Conservation (phyloP, 2,888 invertebrate species). For the Ferdinandea cuprea region DNA sequence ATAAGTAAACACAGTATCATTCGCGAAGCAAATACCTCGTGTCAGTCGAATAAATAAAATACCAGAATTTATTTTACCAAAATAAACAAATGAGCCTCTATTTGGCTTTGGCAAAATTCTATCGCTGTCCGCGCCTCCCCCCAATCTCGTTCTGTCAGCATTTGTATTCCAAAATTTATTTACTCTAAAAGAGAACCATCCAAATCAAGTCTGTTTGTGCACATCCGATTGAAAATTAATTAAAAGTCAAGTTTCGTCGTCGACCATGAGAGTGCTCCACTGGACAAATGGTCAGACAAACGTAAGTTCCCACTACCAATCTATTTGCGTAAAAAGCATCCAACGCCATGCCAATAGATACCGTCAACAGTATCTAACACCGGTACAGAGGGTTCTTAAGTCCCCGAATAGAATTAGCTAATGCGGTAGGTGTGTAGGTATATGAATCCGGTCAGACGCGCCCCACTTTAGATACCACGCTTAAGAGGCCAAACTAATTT, state of each 20-base stretch:
- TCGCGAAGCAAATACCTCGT: slow-evolving; percentile 51
- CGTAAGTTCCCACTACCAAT: slow-evolving; percentile 21
- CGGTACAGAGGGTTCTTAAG: slow-evolving; percentile 1
- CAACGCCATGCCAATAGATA: background rate
- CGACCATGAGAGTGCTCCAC: slow-evolving; percentile 17
- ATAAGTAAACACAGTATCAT: slow-evolving; percentile 46
- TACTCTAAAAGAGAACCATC: slow-evolving; percentile 43
- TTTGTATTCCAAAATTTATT: slow-evolving; percentile 61
- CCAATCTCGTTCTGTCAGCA: slow-evolving; percentile 70
- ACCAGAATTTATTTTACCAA: slow-evolving; percentile 45
- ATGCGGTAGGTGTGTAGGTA: background rate
- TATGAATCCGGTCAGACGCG: slow-evolving; percentile 22
- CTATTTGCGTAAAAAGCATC: slow-evolving; percentile 16
- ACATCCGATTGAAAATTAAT: slow-evolving; percentile 68
- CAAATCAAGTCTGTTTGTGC: slow-evolving; percentile 48
- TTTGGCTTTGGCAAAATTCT: slow-evolving; percentile 29
- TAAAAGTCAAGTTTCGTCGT: slow-evolving; percentile 61
- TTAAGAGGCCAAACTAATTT: slow-evolving; percentile 13
- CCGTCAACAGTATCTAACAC: background rate
- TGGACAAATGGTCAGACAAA: background rate
- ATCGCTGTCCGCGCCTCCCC: slow-evolving; percentile 49
- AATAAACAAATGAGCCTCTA: slow-evolving; percentile 6
- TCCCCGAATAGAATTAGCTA: background rate
- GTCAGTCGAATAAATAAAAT: slow-evolving; percentile 49
- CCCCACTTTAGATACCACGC: slow-evolving; percentile 45